phyloP scores from a whole-genome alignment of 2,888 invertebrate genomes.

The Torymus tubicola region DNA sequence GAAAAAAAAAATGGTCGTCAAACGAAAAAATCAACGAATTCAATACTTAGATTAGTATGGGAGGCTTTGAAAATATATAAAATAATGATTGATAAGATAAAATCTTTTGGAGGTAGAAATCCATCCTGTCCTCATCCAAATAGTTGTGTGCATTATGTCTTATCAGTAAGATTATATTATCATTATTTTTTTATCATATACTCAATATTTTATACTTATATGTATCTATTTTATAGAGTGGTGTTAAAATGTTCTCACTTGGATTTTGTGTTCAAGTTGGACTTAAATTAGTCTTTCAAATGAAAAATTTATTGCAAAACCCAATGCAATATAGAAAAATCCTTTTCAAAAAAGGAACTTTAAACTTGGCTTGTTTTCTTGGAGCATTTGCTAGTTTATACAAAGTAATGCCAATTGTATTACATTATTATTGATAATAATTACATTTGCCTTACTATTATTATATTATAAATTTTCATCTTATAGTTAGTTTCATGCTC shows the following conservation, averaged over 20 bases:
- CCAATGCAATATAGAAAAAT: constrained; percentile 78
- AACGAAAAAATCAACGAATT: constrained; percentile 59
- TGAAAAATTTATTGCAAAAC: constrained; percentile 78
- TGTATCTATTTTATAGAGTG: constrained; percentile 76
- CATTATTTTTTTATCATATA: constrained; percentile 5
- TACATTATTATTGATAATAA: constrained; percentile 19
- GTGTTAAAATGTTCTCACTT: constrained; percentile 79
- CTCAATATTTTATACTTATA: neutral
- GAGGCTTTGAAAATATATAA: constrained; percentile 76
- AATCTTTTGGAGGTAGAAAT: constrained; percentile 44
- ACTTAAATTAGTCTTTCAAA: constrained; percentile 80
- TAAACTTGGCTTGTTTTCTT: constrained; percentile 83
- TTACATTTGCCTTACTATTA: constrained; percentile 11
- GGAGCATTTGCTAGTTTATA: constrained; percentile 84
- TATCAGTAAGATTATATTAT: constrained; percentile 75
- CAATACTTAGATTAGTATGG: constrained; percentile 72
- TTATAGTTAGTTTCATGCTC: constrained; percentile 82
- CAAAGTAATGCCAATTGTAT: constrained; percentile 78
- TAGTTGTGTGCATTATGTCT: constrained; percentile 80
- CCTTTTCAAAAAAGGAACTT: constrained; percentile 78
- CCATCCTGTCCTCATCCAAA: constrained; percentile 80
- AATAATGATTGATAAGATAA: constrained; percentile 77
- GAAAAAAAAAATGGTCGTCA: neutral
- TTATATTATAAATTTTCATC: neutral
- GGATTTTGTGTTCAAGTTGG: constrained; percentile 82